phyloP scores from a whole-genome alignment of 2,113 vertebrate species.

The Spizaetus ornatus region DNA sequence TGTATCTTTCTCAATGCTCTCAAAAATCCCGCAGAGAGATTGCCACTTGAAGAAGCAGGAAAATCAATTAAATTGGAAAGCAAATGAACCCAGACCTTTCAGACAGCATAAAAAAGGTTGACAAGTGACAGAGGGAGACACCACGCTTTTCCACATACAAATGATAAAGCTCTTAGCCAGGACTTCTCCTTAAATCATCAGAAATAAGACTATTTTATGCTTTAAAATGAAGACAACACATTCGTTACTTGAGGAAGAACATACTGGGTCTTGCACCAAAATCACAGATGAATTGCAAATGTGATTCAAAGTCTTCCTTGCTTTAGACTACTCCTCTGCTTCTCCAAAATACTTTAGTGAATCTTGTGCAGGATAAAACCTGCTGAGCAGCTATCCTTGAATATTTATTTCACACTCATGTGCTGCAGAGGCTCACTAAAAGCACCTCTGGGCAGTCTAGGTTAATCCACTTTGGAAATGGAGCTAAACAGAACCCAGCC shows the following conservation, averaged over 20 bases:
- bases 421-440: neutral
- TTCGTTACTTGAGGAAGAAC: neutral
- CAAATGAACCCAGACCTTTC: neutral
- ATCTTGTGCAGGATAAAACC: neutral
- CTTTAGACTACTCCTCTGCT: neutral
- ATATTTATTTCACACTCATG: neutral
- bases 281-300: neutral
- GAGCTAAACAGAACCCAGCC: neutral
- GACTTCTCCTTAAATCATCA: neutral
- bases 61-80: neutral
- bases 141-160: neutral
- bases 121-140: neutral
- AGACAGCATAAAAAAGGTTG: neutral
- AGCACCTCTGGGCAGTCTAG: neutral
- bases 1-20: neutral
- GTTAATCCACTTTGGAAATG: neutral
- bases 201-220: neutral
- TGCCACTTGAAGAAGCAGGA: neutral
- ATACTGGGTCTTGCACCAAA: neutral
- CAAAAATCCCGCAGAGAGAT: neutral
- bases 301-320: neutral
- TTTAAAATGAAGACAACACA: neutral
- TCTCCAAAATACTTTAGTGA: neutral
- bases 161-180: neutral
- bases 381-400: neutral